A percentile compares a stretch with the other conserved stretches of the same genome.
phyloP scores from a whole-genome alignment of 2,888 invertebrate species.

The Rhamnusium bicolor region DNA sequence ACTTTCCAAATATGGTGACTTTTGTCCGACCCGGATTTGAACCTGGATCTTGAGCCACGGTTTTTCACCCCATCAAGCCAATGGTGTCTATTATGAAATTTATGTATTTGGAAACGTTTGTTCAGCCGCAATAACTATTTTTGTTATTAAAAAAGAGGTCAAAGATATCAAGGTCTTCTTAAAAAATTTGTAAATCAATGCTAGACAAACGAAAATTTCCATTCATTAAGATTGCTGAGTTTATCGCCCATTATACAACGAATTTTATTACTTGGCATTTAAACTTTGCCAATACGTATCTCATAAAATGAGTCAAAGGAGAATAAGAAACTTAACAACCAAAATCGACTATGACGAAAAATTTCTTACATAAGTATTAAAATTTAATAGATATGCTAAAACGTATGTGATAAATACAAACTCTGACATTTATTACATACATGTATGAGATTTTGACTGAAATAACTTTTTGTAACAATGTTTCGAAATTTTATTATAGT shows the following conservation, averaged over 20 bases:
- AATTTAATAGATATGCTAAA: slow-evolving; percentile 12
- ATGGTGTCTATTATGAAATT: background rate
- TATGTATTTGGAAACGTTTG: background rate
- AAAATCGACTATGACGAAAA: background rate
- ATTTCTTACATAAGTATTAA: slow-evolving; percentile 7
- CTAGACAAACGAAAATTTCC: background rate
- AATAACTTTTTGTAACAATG: background rate
- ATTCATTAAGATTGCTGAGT: slow-evolving; percentile 3
- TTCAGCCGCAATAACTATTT: background rate
- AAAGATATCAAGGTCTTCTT: background rate
- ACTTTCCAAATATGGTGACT: too few species aligned
- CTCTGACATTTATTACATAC: slow-evolving; percentile 8
- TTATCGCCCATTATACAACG: background rate
- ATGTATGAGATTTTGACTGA: background rate
- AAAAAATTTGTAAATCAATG: background rate
- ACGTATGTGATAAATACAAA: background rate
- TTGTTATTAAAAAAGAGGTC: background rate
- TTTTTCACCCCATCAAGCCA: too few species aligned
- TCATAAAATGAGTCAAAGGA: slow-evolving; percentile 11
- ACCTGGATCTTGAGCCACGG: too few species aligned
- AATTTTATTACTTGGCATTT: background rate
- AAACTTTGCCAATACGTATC: background rate
- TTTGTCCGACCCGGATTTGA: too few species aligned
- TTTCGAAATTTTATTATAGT: background rate
- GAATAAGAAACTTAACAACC: background rate